These are phyloP conservation scores for Prosapia bicincta DNA, from an alignment of 2,888 invertebrate genomes.

Conservation along the genomic window DNA sequence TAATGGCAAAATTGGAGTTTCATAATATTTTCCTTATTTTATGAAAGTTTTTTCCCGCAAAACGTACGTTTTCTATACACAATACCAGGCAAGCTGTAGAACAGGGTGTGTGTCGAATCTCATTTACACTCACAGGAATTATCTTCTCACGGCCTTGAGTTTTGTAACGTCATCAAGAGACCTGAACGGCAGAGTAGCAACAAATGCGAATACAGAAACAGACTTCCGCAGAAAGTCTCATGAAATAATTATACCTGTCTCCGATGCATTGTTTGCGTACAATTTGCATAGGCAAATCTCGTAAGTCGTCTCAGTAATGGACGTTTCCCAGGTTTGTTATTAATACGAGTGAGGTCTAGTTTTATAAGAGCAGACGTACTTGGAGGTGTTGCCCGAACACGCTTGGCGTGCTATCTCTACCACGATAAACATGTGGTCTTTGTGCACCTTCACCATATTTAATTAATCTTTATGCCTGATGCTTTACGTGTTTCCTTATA, in stretches of 20 bases:
- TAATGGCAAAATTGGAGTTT: too few relatives aligned
- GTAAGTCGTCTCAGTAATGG: neutral
- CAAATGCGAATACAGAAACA: neutral
- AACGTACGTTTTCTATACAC: too few relatives aligned
- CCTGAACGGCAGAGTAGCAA: neutral
- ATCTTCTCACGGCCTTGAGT: conserved; percentile 2
- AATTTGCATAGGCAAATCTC: neutral
- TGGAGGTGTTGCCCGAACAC: neutral
- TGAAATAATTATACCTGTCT: neutral
- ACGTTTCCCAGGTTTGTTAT: neutral
- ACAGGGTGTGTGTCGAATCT: too few relatives aligned
- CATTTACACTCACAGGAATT: too few relatives aligned
- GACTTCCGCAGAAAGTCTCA: neutral
- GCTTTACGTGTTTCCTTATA: neutral
- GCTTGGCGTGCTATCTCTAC: neutral
- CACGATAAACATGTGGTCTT: neutral
- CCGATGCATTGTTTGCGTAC: neutral
- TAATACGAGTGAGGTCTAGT: neutral
- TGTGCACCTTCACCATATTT: neutral
- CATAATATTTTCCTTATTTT: too few relatives aligned
- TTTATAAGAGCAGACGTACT: neutral
- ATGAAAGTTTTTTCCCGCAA: too few relatives aligned
- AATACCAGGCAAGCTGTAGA: too few relatives aligned
- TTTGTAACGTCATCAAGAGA: neutral
- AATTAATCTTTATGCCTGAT: neutral